phyloP scores from a whole-genome alignment of 37 sponge, comb jelly and placozoan species.

The Crambe crambe region DNA sequence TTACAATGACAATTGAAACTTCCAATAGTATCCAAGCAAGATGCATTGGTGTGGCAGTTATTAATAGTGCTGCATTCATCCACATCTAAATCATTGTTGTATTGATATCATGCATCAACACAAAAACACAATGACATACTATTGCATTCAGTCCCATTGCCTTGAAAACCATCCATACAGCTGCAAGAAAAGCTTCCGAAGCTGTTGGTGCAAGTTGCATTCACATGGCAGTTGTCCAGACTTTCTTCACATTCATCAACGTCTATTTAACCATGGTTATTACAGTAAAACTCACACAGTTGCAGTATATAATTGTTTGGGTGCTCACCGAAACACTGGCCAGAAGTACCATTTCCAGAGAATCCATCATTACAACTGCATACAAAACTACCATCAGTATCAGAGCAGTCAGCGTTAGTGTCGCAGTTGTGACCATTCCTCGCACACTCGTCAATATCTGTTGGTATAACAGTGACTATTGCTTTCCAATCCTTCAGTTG shows the following conservation, averaged over 20 bases:
- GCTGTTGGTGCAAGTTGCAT: constrained; percentile 39
- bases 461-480: background rate
- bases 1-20: constrained; percentile 30
- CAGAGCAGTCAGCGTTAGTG: constrained; percentile 31
- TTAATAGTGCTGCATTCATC: constrained; percentile 17
- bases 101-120: no score
- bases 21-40: constrained; percentile 34
- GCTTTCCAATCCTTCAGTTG: background rate
- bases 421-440: constrained; percentile 11
- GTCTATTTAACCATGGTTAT: background rate
- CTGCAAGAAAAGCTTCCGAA: constrained; percentile 26
- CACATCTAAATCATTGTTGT: constrained; percentile 14
- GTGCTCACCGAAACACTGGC: background rate
- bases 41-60: constrained; percentile 17
- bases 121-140: background rate
- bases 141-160: constrained; percentile 2
- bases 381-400: constrained; percentile 42
- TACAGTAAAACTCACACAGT: background rate
- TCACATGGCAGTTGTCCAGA: constrained; percentile 1
- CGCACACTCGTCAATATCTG: constrained; percentile 47
- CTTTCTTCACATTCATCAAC: constrained; percentile 9
- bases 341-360: constrained; percentile 15
- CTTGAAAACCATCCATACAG: constrained; percentile 23
- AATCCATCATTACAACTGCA: constrained; percentile 52
- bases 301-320: background rate